Base-by-base conservation (phyloP, 2,888 invertebrate genomes). In the Idaea dimidiata region DNA sequence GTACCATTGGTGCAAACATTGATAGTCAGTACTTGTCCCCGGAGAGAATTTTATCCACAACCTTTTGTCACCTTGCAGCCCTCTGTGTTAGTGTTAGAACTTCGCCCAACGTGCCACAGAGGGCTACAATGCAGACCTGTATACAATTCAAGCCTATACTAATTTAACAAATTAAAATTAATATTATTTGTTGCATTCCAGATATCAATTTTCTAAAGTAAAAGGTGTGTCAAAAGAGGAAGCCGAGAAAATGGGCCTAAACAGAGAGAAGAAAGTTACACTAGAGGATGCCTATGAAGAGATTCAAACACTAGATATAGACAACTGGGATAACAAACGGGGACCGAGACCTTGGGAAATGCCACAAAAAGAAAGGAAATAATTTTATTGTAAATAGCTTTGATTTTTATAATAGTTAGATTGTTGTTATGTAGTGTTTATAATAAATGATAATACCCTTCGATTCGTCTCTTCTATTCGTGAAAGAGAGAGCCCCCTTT, bases 271-370 rank as follows among this genome's bases (percentile, higher is more conserved):
- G 58, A 94, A 95, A 78, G 95, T 96, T 0, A 96, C 96, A 0
- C 80, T 97, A 69, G 97, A 97, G 85, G 86, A 89, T 54, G 95
- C 95, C 72, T 97, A 94, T 89, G 95, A 97, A 71, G 95, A 96
- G 85, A 91, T 97, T 2, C 93, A 96, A 82, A 84, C 93, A 62
- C 83, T 96, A 54, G 96, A 98, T 81, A 94, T 97, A 71, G 95
- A 97, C 69, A 94, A 95, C 73, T 98, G 98, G 98, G 94, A 96
- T 79, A 97, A 97, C 79, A 94, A 95, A 70, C 91, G 98, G 73
- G 97, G 97, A 0, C 96, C 97, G 6, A 91, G 98, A 61, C 97
- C 97, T 0, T 97, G 97, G 97, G 97, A 98, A 78, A 93, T 94
- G 69, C 77, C 77, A 68, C 70, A 72, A 64, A 67, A 75, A 62